Base-by-base conservation (phyloP, 1,140 invertebrate genomes). In the Drosophila tani region DNA sequence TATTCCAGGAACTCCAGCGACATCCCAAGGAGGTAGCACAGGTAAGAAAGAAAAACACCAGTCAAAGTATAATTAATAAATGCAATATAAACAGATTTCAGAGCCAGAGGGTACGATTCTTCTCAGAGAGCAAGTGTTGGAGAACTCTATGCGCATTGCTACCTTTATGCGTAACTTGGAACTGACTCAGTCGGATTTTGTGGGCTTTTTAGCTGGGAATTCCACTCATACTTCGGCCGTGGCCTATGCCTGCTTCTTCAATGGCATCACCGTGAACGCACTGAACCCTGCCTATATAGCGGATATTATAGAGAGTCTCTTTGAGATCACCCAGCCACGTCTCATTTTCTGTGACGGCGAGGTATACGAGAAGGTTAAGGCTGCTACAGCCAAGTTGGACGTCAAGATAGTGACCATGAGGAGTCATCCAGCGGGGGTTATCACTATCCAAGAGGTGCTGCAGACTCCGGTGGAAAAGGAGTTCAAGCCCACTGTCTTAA, bases 171-270 rank as follows among this genome's bases (percentile, higher is more conserved):
- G 57, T 11, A 32, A 74, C 2, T 19, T 67, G 49, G 49, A 45
- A 2, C 5, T 75, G 5, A 21, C 32, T 15, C 58, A 75, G 32
- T 19, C 24, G 1, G 64, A 78, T 24, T 62, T 75, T n/a, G 79
- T 87, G 3, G 82, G 84, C 19, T 24, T 87, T 32, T 58, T 81
- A 15, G 84, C 76, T 0, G 40, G 79, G 29, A 87, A 86, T 38
- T 77, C 82, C 0, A 68, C 64, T 0, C 76, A 86, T 15, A 51
- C 82, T 1, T 56, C 46, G 14, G 75, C 84, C 7, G 76, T 86
- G 0, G 73, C 46, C 8, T 87, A 82, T 35, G 84, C 41, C 0
- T 87, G 82, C 19, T 82, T 82, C 12, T 86, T 87, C 43, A 86
- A 85, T 60, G 84, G 84, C 2, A 77, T 81, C 15, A 49, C 79